Evolutionary conservation across 2,888 invertebrate genomes (phyloP).

Genomic region (Epicampocera succincta): DNA sequence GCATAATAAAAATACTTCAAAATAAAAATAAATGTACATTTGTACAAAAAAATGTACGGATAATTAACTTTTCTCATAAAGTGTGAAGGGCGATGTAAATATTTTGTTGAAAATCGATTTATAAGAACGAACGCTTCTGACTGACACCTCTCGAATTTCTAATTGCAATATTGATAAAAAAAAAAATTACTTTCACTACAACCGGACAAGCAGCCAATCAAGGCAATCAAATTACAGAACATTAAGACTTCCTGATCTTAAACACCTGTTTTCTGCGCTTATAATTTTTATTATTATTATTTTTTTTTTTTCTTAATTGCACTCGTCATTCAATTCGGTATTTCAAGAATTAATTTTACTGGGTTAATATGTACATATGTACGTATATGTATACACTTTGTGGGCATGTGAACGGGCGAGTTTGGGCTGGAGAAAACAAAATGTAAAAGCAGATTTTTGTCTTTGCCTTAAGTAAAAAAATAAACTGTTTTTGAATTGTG

Average conservation of each 20-base stretch:
- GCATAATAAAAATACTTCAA: too few species aligned
- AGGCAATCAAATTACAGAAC: constrained; percentile 1
- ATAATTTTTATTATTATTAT: background rate
- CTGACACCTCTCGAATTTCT: constrained; percentile 39
- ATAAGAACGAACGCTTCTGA: constrained; percentile 16
- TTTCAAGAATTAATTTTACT: constrained; percentile 44
- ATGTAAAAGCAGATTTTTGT: background rate
- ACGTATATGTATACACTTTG: background rate
- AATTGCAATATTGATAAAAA: constrained; percentile 3
- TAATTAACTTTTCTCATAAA: too few species aligned
- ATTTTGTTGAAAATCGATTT: constrained; percentile 24
- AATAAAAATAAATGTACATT: too few species aligned
- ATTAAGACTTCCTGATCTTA: constrained; percentile 60
- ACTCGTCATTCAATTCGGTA: constrained; percentile 40
- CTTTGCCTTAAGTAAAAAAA: background rate
- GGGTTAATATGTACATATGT: constrained; percentile 21
- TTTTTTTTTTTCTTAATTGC: constrained; percentile 1
- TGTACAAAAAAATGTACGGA: too few species aligned
- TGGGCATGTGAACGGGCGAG: constrained; percentile 32
- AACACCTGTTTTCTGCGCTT: constrained; percentile 50
- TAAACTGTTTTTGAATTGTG: constrained; percentile 2
- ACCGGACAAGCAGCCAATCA: constrained; percentile 13
- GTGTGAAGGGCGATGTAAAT: background rate
- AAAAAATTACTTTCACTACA: constrained; percentile 63
- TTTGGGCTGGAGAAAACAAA: background rate